Conservation (phyloP, 2,888 invertebrate species). For the Pammene aurita region DNA sequence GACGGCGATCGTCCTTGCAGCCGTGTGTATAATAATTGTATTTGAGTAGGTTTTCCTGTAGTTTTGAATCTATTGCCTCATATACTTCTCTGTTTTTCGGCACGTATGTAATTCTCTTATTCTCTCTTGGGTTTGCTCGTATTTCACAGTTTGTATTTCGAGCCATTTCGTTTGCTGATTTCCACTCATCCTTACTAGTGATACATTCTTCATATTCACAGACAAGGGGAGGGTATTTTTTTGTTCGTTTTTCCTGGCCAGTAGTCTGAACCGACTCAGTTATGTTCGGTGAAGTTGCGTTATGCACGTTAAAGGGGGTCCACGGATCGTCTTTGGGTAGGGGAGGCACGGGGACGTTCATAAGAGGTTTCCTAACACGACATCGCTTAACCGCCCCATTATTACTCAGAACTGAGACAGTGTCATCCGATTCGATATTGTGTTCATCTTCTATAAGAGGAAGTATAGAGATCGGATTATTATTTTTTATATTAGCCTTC, state of each 20-base stretch:
- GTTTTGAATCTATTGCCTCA: background rate
- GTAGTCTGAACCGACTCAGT: too few relatives aligned
- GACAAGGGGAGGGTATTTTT: slow-evolving; percentile 1
- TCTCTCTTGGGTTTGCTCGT: slow-evolving; percentile 2
- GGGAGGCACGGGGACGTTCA: too few relatives aligned
- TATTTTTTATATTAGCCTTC: background rate
- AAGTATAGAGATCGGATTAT: background rate
- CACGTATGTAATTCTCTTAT: slow-evolving; percentile 1
- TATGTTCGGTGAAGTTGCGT: too few relatives aligned
- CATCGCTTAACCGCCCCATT: slow-evolving; percentile 1
- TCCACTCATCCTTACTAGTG: background rate
- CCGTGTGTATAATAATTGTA: slow-evolving; percentile 9
- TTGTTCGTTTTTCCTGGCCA: background rate
- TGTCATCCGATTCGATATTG: background rate
- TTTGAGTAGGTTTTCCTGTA: background rate
- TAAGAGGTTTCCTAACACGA: background rate
- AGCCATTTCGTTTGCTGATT: slow-evolving; percentile 8
- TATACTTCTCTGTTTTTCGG: slow-evolving; percentile 5
- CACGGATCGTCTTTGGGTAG: too few relatives aligned
- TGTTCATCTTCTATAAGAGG: too few relatives aligned
- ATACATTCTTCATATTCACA: too few relatives aligned
- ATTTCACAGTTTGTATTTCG: slow-evolving; percentile 7
- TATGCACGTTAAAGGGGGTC: too few relatives aligned
- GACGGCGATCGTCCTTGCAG: background rate
- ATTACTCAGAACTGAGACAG: background rate